These are phyloP conservation scores for Noctua pronuba DNA, from an alignment of 2,888 invertebrate species.

Conservation along the genomic window DNA sequence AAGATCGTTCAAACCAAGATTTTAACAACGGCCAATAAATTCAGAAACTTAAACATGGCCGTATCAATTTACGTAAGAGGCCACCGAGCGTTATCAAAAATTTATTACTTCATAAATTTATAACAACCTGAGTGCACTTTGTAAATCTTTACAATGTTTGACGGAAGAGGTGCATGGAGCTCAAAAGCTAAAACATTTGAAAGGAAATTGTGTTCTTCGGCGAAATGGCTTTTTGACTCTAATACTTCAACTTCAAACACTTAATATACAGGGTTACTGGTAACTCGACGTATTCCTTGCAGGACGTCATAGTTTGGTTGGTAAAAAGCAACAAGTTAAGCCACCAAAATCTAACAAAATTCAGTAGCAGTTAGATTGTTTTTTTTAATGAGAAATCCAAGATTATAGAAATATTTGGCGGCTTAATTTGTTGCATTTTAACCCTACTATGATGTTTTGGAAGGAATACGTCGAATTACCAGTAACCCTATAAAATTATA, in stretches of 20 bases:
- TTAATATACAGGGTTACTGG: no score
- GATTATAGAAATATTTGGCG: no score
- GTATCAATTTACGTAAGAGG: slow-evolving; percentile 75
- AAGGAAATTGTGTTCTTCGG: slow-evolving; percentile 28
- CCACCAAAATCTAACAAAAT: no score
- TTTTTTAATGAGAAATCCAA: no score
- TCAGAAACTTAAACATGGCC: slow-evolving; percentile 66
- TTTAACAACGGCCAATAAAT: slow-evolving; percentile 72
- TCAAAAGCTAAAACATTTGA: slow-evolving; percentile 50
- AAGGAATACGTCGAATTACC: no score
- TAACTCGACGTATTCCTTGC: no score
- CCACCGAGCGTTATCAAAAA: slow-evolving; percentile 70
- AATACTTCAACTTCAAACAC: no score
- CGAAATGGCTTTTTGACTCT: slow-evolving; percentile 9
- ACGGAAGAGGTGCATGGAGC: slow-evolving; percentile 51
- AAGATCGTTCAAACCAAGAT: slow-evolving; percentile 34
- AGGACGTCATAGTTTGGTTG: no score
- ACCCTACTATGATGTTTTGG: no score
- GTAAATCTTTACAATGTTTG: slow-evolving; percentile 59
- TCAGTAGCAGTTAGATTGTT: no score
- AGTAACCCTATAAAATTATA: background rate
- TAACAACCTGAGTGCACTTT: slow-evolving; percentile 67
- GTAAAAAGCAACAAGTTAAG: no score
- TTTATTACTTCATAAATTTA: slow-evolving; percentile 74
- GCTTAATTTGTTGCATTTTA: no score